Evolutionary conservation across 1,140 invertebrate genomes (phyloP), one percentile per base, ranked within the genome.

Genomic region (Agraylea sexmaculata): DNA sequence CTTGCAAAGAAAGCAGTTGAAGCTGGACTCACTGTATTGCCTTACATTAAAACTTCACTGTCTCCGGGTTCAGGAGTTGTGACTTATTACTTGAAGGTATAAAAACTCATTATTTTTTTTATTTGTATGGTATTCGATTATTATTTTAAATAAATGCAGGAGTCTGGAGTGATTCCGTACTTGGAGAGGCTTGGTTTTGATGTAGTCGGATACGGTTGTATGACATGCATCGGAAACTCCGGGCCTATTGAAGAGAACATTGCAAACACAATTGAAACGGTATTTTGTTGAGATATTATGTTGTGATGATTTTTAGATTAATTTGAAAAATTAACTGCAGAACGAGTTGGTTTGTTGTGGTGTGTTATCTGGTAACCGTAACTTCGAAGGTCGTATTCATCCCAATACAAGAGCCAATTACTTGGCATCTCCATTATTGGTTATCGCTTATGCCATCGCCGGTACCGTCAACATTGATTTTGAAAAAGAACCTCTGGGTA

Each of bases 221-320:
- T 96, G 92, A 98, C 93, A 0, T 98, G 94, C 62, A 99, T 99
- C 49, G 95, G 95, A 6, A 98, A 98, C 62, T 89, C 84, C 32
- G 94, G 94, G 8, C 91, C 91, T 1, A 73, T 99, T 5, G 83
- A 89, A 38, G 90, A 95, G 42, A 72, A 82, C 45, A 83, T 99
- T 17, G 79, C 79, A 0, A 86, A 90, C 53, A 88, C 87, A 2
- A 96, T 98, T 51, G 93, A 98, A 60, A 86, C 90, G 73, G 86
- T 87, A 58, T 51, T 19, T 29, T 16, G 21, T 8, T 15, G 10
- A 8, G n/a, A n/a, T 8, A 36, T 25, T n/a, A n/a, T n/a, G n/a
- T n/a, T n/a, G n/a, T n/a, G n/a, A n/a, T n/a, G n/a, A n/a, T n/a
- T n/a, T n/a, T n/a, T 31, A 15, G n/a, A n/a, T n/a, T n/a, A n/a